Base-by-base conservation (phyloP, 2,113 vertebrate species). In the Bothrops jararaca region DNA sequence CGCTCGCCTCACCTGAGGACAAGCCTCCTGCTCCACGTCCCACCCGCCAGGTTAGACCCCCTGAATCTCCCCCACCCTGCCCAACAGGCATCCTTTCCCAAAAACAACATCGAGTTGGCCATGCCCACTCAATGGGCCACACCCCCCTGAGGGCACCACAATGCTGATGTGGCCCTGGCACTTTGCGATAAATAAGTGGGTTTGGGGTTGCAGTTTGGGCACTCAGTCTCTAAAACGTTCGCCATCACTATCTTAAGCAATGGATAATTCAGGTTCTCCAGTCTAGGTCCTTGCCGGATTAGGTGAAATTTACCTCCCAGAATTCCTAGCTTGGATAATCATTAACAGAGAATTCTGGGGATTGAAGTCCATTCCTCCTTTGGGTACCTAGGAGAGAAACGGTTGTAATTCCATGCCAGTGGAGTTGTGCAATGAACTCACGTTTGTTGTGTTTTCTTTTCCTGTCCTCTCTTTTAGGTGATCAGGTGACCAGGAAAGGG, bases 401-500 rank as follows among this genome's bases (percentile, higher is more conserved):
- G 5, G 29, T 69, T 69, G 9, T 29, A 53, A 48, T 50, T 15
- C 60, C 42, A 52, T 11, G 12, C 8, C 53, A 39, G 5, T 90
- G 74, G 0, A 0, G 89, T 85, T 91, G 74, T 85, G 80, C 95
- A 89, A 89, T 45, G 85, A 56, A n/a, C 74, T 97, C 92, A 96
- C 34, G 20, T 86, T 50, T 50, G 10, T 86, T 86, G 85, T 50
- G 9, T 1, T 1, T 50, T 86, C 10, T 86, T 50, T 50, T 57
- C 69, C 22, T 29, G 13, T 23, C 52, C 39, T 95, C 91, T 94
- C 24, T n/a, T 1, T 96, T 96, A 99, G 99, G 98, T 99, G 97
- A 98, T 98, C 97, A 95, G 94, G 98, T 97, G 98, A 97, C 97
- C 80, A 95, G 97, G 94, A 93, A 92, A 96, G 97, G 97, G 98